These are phyloP conservation scores for Echinarachnius parma DNA, from an alignment of 53 echinoderm and acorn worm species.

Conservation along the genomic window DNA sequence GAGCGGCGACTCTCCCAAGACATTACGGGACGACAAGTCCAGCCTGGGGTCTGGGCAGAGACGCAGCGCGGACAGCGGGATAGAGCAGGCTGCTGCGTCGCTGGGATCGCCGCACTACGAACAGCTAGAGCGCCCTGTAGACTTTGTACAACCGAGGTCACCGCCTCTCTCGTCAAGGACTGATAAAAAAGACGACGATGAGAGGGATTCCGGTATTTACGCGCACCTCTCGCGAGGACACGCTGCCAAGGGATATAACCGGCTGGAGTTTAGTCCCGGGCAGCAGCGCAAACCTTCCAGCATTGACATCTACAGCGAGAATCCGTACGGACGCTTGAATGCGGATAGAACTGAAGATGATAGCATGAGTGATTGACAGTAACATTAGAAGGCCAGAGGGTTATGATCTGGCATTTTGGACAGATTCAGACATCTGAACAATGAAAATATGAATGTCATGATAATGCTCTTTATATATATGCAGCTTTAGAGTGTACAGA, in stretches of 20 bases:
- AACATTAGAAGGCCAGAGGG: too few species aligned
- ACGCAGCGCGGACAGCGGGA: slow-evolving; percentile 33
- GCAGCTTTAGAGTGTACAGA: too few species aligned
- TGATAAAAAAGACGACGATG: slow-evolving; percentile 21
- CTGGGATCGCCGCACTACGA: slow-evolving; percentile 28
- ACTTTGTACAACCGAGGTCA: slow-evolving; percentile 34
- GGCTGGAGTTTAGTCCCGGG: slow-evolving; percentile 36
- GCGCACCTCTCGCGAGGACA: slow-evolving; percentile 22
- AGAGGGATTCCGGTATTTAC: slow-evolving; percentile 34
- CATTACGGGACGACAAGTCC: not conserved
- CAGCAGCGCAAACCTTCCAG: slow-evolving; percentile 15
- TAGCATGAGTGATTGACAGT: slow-evolving; percentile 42
- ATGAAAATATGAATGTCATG: too few species aligned
- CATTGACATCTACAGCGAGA: slow-evolving; percentile 29
- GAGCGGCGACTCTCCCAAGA: not conserved
- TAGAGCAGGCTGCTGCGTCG: slow-evolving; percentile 25
- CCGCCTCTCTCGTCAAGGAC: slow-evolving; percentile 9
- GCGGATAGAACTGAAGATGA: slow-evolving; percentile 18
- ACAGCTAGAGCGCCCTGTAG: slow-evolving; percentile 34
- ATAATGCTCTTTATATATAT: too few species aligned
- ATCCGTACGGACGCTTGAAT: slow-evolving; percentile 28
- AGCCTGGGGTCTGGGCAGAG: slow-evolving; percentile 21
- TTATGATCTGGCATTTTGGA: too few species aligned
- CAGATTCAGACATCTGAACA: too few species aligned
- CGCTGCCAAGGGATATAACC: slow-evolving; percentile 25